phyloP scores from a whole-genome alignment of 2,888 invertebrate species.

The Phragmatobia fuliginosa region DNA sequence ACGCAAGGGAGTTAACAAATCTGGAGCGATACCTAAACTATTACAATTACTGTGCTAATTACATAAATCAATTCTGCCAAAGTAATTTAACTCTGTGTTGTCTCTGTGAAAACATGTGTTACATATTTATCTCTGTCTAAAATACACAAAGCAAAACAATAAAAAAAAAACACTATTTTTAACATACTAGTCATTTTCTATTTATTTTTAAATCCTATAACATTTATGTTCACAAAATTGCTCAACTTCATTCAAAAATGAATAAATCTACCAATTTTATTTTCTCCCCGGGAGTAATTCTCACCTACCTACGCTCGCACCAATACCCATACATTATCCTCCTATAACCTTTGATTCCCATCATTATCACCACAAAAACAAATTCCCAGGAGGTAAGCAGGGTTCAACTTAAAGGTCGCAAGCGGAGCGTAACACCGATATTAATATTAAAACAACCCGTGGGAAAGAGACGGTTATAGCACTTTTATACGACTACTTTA shows the following conservation, averaged over 20 bases:
- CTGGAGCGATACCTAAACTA: too few relatives aligned
- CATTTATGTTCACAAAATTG: too few relatives aligned
- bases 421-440: slow-evolving; percentile 55
- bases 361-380: slow-evolving; percentile 30
- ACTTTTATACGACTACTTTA: slow-evolving; percentile 4
- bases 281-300: slow-evolving; percentile 3
- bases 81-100: too few relatives aligned
- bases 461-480: slow-evolving; percentile 38
- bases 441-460: slow-evolving; percentile 53
- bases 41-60: too few relatives aligned
- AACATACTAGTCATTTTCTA: too few relatives aligned
- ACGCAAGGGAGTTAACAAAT: neutral
- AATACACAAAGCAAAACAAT: too few relatives aligned
- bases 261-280: neutral
- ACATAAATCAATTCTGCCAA: too few relatives aligned
- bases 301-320: slow-evolving; percentile 20
- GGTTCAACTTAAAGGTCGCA: slow-evolving; percentile 37
- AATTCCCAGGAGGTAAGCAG: slow-evolving; percentile 39
- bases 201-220: too few relatives aligned
- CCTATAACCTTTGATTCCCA: slow-evolving; percentile 16
- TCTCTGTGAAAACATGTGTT: too few relatives aligned
- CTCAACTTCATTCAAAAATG: too few relatives aligned
- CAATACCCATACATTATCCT: slow-evolving; percentile 20
- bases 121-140: too few relatives aligned
- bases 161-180: too few relatives aligned